A percentile compares a stretch with the other conserved stretches of the same genome.
phyloP scores from a whole-genome alignment of 2,113 vertebrate genomes.

The Barnardius zonarius region DNA sequence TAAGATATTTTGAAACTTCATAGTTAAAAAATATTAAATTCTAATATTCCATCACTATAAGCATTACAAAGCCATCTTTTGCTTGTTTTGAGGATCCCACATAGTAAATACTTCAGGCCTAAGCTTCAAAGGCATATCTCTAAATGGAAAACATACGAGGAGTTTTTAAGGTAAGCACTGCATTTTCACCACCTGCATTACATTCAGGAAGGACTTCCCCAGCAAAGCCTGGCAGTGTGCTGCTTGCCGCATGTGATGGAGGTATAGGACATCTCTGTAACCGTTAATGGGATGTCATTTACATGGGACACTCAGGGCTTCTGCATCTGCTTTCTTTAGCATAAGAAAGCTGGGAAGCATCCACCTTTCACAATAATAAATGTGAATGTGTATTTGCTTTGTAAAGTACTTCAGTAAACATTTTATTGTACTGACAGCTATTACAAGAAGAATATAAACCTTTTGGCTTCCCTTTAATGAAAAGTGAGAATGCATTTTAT shows the following conservation, averaged over 20 bases:
- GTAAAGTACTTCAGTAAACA: background rate
- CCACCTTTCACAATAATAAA: background rate
- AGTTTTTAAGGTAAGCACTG: background rate
- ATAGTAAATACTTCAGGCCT: background rate
- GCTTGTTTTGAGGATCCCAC: background rate
- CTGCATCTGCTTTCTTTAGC: background rate
- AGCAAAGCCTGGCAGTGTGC: background rate
- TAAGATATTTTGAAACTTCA: background rate
- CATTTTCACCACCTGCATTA: accelerated
- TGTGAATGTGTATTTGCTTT: background rate
- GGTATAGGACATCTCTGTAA: accelerated
- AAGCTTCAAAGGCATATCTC: background rate
- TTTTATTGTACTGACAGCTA: background rate
- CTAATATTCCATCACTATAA: background rate
- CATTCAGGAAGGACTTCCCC: accelerated
- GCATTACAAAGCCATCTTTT: background rate
- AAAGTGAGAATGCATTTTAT: background rate
- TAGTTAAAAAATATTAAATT: background rate
- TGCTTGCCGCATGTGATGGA: accelerated
- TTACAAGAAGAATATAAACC: background rate
- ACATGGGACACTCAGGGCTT: background rate
- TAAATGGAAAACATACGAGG: background rate
- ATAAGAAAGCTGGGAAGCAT: background rate
- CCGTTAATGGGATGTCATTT: background rate
- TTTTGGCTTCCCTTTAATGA: background rate